A percentile compares a stretch with the other conserved stretches of the same genome.
Conservation (phyloP, 2,888 invertebrate genomes). For the Oligia latruncula region DNA sequence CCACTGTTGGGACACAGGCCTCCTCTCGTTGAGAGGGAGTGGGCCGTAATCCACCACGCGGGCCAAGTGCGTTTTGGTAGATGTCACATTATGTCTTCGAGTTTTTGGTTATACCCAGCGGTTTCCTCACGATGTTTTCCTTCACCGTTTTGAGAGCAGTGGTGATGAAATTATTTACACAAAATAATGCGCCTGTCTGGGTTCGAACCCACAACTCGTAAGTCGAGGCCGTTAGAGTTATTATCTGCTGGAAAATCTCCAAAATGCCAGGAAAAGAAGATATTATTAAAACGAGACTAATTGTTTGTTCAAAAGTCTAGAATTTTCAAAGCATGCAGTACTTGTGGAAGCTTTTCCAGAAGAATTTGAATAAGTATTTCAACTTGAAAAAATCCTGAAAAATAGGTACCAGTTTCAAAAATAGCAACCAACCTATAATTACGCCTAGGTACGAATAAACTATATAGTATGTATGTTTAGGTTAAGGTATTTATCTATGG, state of each 20-base stretch:
- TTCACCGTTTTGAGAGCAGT: background rate
- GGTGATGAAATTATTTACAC: background rate
- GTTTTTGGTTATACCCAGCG: too few relatives aligned
- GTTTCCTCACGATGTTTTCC: background rate
- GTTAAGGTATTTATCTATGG: too few relatives aligned
- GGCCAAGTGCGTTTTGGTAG: background rate
- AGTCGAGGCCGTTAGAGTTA: too few relatives aligned
- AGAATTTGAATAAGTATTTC: background rate
- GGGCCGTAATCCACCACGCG: too few relatives aligned
- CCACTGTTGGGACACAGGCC: background rate
- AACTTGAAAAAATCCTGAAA: background rate
- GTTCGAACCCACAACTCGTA: background rate
- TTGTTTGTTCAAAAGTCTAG: too few relatives aligned
- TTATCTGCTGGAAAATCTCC: background rate
- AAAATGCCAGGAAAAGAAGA: background rate
- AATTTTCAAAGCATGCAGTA: background rate
- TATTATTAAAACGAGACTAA: background rate
- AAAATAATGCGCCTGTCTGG: background rate
- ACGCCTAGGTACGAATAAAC: background rate
- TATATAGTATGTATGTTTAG: too few relatives aligned
- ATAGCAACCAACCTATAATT: slow-evolving; percentile 4
- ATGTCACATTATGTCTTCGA: background rate
- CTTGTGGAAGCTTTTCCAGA: background rate
- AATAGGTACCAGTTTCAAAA: background rate
- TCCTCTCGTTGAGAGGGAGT: background rate